phyloP scores from a whole-genome alignment of 2,113 vertebrate genomes.

The Orycteropus afer region DNA sequence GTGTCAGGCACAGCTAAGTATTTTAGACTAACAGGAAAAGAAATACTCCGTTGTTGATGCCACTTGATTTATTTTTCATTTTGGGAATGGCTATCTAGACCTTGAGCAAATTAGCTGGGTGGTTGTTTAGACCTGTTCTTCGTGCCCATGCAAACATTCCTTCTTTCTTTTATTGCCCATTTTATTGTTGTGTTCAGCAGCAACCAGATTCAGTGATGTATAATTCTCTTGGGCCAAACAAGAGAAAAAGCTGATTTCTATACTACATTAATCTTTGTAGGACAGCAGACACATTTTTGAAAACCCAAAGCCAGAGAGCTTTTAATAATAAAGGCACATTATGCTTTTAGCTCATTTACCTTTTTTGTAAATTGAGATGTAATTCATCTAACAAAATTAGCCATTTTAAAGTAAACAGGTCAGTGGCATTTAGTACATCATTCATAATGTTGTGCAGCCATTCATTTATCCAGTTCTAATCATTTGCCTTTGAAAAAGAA shows the following conservation, averaged over 20 bases:
- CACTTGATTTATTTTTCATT: not conserved
- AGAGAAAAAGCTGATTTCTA: conserved; percentile 44
- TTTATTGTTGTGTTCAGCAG: conserved; percentile 25
- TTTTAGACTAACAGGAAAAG: not conserved
- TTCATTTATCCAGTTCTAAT: not conserved
- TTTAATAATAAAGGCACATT: conserved; percentile 62
- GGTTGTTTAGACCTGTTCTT: not conserved
- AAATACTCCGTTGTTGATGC: not conserved
- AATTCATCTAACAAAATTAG: not conserved
- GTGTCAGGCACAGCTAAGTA: not conserved
- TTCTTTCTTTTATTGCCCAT: not conserved
- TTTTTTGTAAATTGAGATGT: not conserved
- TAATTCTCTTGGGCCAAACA: conserved; percentile 34
- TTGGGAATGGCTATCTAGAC: not conserved
- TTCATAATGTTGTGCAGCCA: not conserved
- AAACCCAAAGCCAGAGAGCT: conserved; percentile 46
- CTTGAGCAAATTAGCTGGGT: not conserved
- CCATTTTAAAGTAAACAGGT: not conserved
- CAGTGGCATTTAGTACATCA: not conserved
- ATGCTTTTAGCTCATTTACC: conserved; percentile 19
- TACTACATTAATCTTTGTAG: conserved; percentile 52
- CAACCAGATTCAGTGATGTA: not conserved
- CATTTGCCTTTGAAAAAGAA: not conserved
- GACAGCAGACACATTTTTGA: conserved; percentile 41
- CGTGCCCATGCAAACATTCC: not conserved